phyloP scores from a whole-genome alignment of 1,140 invertebrate genomes.

The Oncopodura yosiiana region DNA sequence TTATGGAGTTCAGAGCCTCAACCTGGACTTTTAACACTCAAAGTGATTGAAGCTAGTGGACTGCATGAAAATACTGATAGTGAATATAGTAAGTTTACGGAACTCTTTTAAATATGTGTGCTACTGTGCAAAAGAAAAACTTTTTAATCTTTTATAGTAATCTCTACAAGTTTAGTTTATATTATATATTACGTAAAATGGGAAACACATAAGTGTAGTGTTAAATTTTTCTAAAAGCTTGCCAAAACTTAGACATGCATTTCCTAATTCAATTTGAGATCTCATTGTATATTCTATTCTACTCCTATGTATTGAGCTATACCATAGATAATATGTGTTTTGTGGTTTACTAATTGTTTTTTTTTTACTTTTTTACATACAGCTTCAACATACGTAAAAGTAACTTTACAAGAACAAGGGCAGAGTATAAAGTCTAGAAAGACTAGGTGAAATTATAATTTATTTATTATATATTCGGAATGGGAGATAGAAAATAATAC shows the following conservation, averaged over 20 bases:
- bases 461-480: not conserved
- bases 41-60: constrained; percentile 29
- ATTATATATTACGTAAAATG: too few species aligned
- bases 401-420: constrained; percentile 30
- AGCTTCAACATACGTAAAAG: constrained; percentile 33
- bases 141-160: too few species aligned
- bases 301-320: too few species aligned
- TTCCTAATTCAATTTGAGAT: too few species aligned
- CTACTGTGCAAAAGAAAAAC: too few species aligned
- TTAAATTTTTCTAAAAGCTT: too few species aligned
- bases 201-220: too few species aligned
- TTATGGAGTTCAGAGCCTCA: constrained; percentile 23
- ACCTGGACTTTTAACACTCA: constrained; percentile 31
- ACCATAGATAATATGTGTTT: too few species aligned
- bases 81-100: constrained; percentile 28
- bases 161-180: too few species aligned
- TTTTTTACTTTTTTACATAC: not conserved
- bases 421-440: constrained; percentile 24
- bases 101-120: too few species aligned
- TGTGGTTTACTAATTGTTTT: not conserved
- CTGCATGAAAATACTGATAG: constrained; percentile 28
- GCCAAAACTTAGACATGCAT: too few species aligned
- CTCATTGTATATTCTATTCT: too few species aligned
- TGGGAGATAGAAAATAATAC: constrained; percentile 1
- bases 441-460: constrained; percentile 5